Conservation (phyloP, 2,888 invertebrate genomes). For the Drosophila sordidula region DNA sequence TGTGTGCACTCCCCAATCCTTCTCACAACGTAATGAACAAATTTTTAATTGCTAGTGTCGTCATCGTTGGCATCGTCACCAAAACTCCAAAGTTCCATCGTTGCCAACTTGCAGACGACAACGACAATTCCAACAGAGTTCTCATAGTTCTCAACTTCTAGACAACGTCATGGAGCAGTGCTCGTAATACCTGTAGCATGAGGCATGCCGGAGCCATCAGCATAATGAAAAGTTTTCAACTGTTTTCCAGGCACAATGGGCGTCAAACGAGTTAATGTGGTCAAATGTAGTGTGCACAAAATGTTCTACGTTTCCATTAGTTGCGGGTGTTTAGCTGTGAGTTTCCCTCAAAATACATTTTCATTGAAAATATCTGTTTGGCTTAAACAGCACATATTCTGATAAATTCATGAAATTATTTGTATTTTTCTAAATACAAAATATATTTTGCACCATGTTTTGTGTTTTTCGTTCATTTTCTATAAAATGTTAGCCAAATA, state of each 20-base stretch:
- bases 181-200: slow-evolving; percentile 48
- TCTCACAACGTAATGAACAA: slow-evolving; percentile 32
- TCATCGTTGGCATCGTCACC: slow-evolving; percentile 36
- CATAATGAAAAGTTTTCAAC: slow-evolving; percentile 74
- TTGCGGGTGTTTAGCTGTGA: slow-evolving; percentile 1
- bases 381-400: too few species aligned
- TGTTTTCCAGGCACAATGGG: slow-evolving; percentile 62
- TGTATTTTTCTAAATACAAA: too few species aligned
- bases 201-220: slow-evolving; percentile 51
- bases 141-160: slow-evolving; percentile 58
- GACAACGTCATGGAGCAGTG: slow-evolving; percentile 39
- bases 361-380: too few species aligned
- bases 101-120: slow-evolving; percentile 50
- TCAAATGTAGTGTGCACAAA: slow-evolving; percentile 20
- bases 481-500: too few species aligned
- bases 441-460: too few species aligned
- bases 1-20: not conserved
- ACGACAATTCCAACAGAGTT: slow-evolving; percentile 46
- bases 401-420: too few species aligned
- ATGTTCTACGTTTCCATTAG: slow-evolving; percentile 10
- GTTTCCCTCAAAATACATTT: too few species aligned
- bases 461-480: too few species aligned
- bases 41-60: slow-evolving; percentile 72
- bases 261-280: slow-evolving; percentile 4
- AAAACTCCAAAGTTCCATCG: slow-evolving; percentile 18